Conservation (phyloP, 2,113 vertebrate genomes). For the Pseudonaja textilis region DNA sequence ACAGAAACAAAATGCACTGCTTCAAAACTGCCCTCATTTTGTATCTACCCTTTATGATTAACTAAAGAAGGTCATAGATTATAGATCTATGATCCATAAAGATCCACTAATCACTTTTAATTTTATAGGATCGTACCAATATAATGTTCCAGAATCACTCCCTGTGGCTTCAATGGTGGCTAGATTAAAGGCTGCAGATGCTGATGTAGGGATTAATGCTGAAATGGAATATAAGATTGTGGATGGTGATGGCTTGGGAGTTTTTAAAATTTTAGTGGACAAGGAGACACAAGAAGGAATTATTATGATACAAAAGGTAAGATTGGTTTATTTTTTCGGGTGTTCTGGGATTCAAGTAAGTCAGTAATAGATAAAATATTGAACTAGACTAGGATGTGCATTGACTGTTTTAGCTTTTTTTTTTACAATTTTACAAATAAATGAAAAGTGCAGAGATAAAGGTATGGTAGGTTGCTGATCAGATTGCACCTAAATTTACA, state of each 20-base stretch:
- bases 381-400: background rate
- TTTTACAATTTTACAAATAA: background rate
- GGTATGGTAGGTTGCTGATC: background rate
- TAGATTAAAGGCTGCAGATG: slow-evolving; percentile 88
- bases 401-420: background rate
- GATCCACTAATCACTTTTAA: slow-evolving; percentile 48
- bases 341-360: background rate
- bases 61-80: background rate
- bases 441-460: background rate
- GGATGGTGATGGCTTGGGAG: slow-evolving; percentile 84
- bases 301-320: slow-evolving; percentile 88
- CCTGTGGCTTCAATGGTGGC: slow-evolving; percentile 86
- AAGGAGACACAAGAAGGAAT: slow-evolving; percentile 91
- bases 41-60: background rate
- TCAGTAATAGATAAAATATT: background rate
- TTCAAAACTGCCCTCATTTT: background rate
- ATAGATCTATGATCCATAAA: slow-evolving; percentile 17
- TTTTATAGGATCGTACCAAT: slow-evolving; percentile 86
- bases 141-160: slow-evolving; percentile 87
- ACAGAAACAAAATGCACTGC: background rate
- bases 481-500: background rate
- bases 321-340: background rate
- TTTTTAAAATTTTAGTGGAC: slow-evolving; percentile 90
- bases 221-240: slow-evolving; percentile 96
- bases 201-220: slow-evolving; percentile 86